Conservation (phyloP, 2,797 vertebrate genomes). For the Cercopithecus neglectus region DNA sequence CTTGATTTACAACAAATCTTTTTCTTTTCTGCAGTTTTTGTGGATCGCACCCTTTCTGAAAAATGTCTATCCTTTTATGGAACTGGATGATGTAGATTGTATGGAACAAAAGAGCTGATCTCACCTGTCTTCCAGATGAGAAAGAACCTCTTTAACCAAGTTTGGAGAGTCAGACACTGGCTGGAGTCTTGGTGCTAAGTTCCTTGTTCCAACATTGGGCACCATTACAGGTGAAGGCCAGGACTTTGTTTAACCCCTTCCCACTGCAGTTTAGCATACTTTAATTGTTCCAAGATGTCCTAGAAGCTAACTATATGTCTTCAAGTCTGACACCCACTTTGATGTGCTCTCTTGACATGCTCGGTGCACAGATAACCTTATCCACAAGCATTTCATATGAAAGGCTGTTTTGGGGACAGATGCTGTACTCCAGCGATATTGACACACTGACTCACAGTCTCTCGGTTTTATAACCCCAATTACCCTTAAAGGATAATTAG, state of each 20-base stretch:
- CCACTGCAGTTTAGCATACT: neutral
- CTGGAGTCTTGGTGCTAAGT: neutral
- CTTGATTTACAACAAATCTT: neutral
- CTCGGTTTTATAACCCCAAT: conserved; percentile 68
- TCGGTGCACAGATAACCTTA: fast-evolving
- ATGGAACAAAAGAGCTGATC: neutral
- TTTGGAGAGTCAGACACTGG: too few relatives aligned
- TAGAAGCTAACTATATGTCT: neutral
- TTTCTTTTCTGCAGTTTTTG: neutral
- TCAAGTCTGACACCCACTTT: neutral
- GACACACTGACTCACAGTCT: neutral
- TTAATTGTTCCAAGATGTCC: conserved; percentile 20
- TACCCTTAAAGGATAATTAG: conserved; percentile 75
- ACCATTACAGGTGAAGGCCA: neutral
- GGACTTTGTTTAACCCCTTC: neutral
- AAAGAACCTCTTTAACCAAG: neutral
- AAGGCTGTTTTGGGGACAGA: conserved; percentile 18
- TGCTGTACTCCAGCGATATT: neutral
- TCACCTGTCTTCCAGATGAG: neutral
- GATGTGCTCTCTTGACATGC: neutral
- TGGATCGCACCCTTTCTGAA: neutral
- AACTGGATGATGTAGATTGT: neutral
- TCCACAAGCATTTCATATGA: neutral
- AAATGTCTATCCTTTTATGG: neutral
- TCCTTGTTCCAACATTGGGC: fast-evolving